These are phyloP conservation scores for Steinernema carpocapsae DNA, from an alignment of 2,888 invertebrate species.

Conservation along the genomic window DNA sequence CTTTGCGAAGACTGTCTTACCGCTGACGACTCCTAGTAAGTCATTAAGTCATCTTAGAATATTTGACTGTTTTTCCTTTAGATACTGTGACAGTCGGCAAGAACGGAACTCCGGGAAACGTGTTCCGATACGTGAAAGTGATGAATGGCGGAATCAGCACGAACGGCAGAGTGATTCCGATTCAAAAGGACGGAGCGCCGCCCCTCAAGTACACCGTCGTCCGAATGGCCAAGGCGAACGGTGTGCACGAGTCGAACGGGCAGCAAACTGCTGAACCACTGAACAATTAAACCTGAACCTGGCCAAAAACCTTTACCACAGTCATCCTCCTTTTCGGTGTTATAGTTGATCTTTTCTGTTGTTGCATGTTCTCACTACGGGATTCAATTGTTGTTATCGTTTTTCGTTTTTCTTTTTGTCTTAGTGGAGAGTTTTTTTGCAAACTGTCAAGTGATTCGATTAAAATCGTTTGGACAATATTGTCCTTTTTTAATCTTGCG, in stretches of 20 bases:
- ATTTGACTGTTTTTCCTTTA: background rate
- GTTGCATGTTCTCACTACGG: slow-evolving; percentile 25
- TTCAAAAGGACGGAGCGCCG: background rate
- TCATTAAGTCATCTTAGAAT: too few species aligned
- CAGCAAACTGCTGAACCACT: background rate
- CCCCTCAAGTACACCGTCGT: slow-evolving; percentile 17
- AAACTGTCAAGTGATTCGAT: background rate
- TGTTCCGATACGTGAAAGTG: slow-evolving; percentile 21
- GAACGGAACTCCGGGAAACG: slow-evolving; percentile 2
- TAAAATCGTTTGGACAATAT: background rate
- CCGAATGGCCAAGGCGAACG: slow-evolving; percentile 3
- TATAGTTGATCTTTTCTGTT: slow-evolving; percentile 6
- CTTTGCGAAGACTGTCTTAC: background rate
- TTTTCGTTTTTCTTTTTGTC: background rate
- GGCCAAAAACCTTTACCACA: too few species aligned
- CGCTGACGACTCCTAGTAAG: slow-evolving; percentile 1
- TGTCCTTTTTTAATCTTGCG: too few species aligned
- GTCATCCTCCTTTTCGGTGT: background rate
- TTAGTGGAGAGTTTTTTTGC: background rate
- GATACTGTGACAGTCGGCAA: background rate
- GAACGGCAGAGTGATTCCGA: background rate
- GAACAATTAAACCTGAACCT: background rate
- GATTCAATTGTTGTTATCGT: slow-evolving; percentile 16
- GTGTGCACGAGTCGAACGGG: background rate
- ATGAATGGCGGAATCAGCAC: background rate